Evolutionary conservation across 2,797 vertebrate genomes (phyloP), one percentile per base, ranked within the genome.

Genomic region (Paedocypris micromegethes): DNA sequence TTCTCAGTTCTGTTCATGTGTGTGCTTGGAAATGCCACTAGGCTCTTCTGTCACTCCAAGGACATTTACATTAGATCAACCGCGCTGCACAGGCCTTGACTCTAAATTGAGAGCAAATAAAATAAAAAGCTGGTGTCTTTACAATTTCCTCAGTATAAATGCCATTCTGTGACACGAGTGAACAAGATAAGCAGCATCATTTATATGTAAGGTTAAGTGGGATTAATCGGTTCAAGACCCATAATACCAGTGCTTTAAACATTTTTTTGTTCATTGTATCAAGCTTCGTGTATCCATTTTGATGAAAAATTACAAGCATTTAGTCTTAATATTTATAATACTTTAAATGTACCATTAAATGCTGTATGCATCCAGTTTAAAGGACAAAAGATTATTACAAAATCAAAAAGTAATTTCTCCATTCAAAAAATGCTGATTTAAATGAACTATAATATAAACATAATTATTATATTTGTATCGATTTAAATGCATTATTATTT

Each of bases 11-110:
- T 68, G 68, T 74, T 74, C 56, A 38, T 66, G 74, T 74, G 65
- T 64, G 68, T 69, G 74, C 65, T 66, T 64, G 64, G 40, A 78
- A 78, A 76, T 76, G 77, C 74, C 77, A 78, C 41, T 57, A 72
- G 64, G 57, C 74, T 74, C 71, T 56, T 52, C 74, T 76, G 57
- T 74, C 54, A 74, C 74, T 62, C 66, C 58, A 74, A 70, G 72
- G 60, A 69, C 72, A 72, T 69, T 76, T 74, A 74, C 72, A 69
- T 72, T 59, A 58, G 41, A 76, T 48, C 59, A 58, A 63, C 45
- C 61, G 60, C 58, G 72, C 55, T 66, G 39, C 76, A 76, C 68
- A 70, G 70, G 43, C 57, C 64, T 51, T 63, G 55, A 75, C 59
- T 57, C 65, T 44, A 60, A 51, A 55, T 58, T 54, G 66, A 50